A percentile compares a stretch with the other conserved stretches of the same genome.
These are phyloP conservation scores for Thecocarcelia acutangulata DNA, from an alignment of 2,888 invertebrate genomes.

Conservation along the genomic window DNA sequence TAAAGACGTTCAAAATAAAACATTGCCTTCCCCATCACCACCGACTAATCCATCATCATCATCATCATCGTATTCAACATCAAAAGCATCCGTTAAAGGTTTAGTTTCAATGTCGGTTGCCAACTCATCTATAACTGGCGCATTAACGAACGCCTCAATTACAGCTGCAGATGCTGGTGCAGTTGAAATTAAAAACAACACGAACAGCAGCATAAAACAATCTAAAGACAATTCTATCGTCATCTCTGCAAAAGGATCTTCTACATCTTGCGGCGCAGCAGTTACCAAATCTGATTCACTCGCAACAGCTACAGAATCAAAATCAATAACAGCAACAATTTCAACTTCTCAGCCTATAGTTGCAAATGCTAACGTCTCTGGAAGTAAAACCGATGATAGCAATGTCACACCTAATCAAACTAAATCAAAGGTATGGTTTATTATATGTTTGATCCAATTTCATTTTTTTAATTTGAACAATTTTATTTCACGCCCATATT, in stretches of 20 bases:
- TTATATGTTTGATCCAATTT: constrained; percentile 37
- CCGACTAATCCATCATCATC: constrained; percentile 1
- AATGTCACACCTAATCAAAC: constrained; percentile 56
- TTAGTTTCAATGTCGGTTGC: constrained; percentile 70
- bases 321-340: constrained; percentile 54
- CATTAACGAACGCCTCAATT: constrained; percentile 57
- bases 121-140: constrained; percentile 64
- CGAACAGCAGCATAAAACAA: constrained; percentile 34
- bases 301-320: constrained; percentile 36
- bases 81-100: constrained; percentile 54
- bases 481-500: constrained; percentile 24
- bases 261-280: constrained; percentile 53
- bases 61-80: constrained; percentile 19
- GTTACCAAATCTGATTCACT: constrained; percentile 35
- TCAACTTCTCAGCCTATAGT: constrained; percentile 40
- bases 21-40: constrained; percentile 20
- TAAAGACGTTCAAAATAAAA: constrained; percentile 46
- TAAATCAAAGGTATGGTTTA: constrained; percentile 69
- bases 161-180: constrained; percentile 63
- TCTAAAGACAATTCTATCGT: constrained; percentile 31
- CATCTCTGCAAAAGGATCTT: constrained; percentile 35
- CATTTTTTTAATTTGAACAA: constrained; percentile 3
- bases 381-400: constrained; percentile 52
- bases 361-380: constrained; percentile 45
- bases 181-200: constrained; percentile 52